Evolutionary conservation across 2,888 invertebrate genomes (phyloP).

Genomic region (Ectemnius continuus): DNA sequence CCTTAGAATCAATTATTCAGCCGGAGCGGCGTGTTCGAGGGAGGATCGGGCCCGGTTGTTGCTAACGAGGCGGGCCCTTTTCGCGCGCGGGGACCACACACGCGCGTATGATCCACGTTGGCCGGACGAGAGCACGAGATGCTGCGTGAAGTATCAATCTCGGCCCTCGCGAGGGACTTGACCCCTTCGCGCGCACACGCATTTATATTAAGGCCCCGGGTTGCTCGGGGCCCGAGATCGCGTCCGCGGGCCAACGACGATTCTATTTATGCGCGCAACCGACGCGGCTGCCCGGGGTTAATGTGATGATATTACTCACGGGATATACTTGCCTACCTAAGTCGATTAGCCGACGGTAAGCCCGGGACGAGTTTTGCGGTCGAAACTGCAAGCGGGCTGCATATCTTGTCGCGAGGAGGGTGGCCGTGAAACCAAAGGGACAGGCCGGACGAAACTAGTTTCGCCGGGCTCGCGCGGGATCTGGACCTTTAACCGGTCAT

Average conservation of each 20-base stretch:
- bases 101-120: constrained; percentile 11
- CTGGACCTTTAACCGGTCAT: constrained; percentile 54
- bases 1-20: constrained; percentile 46
- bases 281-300: constrained; percentile 64
- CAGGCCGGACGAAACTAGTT: constrained; percentile 60
- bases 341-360: constrained; percentile 67
- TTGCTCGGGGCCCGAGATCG: constrained; percentile 55
- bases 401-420: constrained; percentile 52
- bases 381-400: constrained; percentile 51
- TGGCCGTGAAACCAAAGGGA: constrained; percentile 59
- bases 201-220: constrained; percentile 67
- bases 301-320: constrained; percentile 72
- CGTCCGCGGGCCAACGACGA: constrained; percentile 67
- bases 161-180: constrained; percentile 41
- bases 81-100: constrained; percentile 35
- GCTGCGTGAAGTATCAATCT: constrained; percentile 60
- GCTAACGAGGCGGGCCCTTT: constrained; percentile 41
- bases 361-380: constrained; percentile 67
- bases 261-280: constrained; percentile 72
- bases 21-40: neutral
- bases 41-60: constrained; percentile 17
- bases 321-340: constrained; percentile 66
- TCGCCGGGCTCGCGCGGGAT: constrained; percentile 44
- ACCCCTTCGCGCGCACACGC: constrained; percentile 59
- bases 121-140: constrained; percentile 24